Base-by-base conservation (phyloP, 1,140 invertebrate species). In the Pseudomyrmex concolor region DNA sequence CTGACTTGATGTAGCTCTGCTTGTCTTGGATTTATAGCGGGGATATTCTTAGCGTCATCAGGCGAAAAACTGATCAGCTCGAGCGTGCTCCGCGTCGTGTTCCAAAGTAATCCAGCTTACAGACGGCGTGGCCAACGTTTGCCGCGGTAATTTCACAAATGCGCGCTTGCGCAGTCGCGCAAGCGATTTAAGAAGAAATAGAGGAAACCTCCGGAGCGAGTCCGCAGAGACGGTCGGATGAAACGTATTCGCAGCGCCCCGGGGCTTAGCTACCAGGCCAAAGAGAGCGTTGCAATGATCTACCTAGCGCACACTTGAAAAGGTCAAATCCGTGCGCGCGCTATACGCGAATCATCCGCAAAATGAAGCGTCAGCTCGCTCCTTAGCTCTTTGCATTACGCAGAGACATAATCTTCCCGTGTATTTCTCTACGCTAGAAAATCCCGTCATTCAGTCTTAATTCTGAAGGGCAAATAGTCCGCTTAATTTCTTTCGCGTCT, bases 101-200 rank as follows among this genome's bases (percentile, higher is more conserved):
- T 57, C 34, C 43, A 12, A 48, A 78, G 76, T 78, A 80, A 80
- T 80, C 76, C 76, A 80, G 76, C 76, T 80, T 80, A 80, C 66
- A 80, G 45, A 59, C 48, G 73, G 62, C 73, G 48, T 51, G 59
- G 73, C 43, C 54, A 48, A 68, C 74, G 63, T 78, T 78, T 68
- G 63, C 66, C 66, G 66, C 54, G 76, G 76, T 55, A 80, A 80
- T 80, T 80, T 80, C 76, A 66, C 76, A 80, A 80, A 71, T 80
- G 76, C 76, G 43, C 66, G 66, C 54, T 70, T 34, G 55, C 76
- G 76, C 22, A 71, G 43, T 70, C 76, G 22, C 64, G 76, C 54
- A 19, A 54, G 76, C 54, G 43, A 54, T 43, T 80, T 48, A 54
- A 34, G 54, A 34, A 13, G 22, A 80, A 62, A 54, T 25, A 67